phyloP scores from a whole-genome alignment of 2,113 vertebrate genomes.

The Dromas ardeola region DNA sequence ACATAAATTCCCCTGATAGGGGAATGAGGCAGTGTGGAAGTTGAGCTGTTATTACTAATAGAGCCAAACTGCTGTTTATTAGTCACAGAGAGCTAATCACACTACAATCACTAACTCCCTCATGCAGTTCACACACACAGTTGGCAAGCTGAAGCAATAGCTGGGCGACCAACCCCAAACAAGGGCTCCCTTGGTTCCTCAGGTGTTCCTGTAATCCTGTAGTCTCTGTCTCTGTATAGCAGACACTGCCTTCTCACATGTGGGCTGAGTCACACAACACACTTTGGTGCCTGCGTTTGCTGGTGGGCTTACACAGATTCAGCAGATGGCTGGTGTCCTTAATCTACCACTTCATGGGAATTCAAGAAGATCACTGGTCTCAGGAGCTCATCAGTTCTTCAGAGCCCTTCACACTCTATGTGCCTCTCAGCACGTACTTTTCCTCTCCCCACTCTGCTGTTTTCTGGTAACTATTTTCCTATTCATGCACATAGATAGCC shows the following conservation, averaged over 20 bases:
- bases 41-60: neutral
- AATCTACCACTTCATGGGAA: neutral
- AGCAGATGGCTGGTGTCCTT: neutral
- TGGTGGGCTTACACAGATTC: neutral
- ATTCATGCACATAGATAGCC: accelerated
- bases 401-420: neutral
- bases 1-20: neutral
- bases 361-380: neutral
- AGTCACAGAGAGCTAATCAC: neutral
- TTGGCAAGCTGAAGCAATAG: neutral
- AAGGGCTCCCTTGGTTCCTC: neutral
- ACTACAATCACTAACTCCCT: neutral
- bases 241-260: neutral
- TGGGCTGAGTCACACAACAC: neutral
- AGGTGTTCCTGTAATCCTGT: neutral
- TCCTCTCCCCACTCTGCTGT: neutral
- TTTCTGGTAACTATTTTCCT: neutral
- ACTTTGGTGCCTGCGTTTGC: neutral
- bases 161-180: neutral
- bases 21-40: neutral
- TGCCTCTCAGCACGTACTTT: neutral
- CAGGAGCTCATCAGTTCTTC: neutral
- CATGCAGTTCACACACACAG: neutral
- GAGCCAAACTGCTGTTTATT: neutral
- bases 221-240: neutral